A percentile compares a stretch with the other conserved stretches of the same genome.
These are phyloP conservation scores for Potorous gilbertii DNA, from an alignment of 2,797 vertebrate species.

Conservation along the genomic window DNA sequence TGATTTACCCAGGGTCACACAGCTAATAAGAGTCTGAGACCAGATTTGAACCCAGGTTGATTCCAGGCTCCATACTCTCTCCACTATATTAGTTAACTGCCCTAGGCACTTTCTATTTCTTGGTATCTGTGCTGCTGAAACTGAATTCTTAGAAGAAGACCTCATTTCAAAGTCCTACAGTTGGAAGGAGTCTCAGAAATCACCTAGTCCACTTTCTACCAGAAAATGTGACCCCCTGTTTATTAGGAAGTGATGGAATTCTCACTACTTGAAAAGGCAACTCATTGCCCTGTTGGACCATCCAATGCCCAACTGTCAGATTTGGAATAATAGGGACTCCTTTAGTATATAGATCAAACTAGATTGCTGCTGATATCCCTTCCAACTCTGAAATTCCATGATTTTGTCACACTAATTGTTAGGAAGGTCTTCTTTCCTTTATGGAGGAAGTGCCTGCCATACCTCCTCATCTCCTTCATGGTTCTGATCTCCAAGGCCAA, in stretches of 20 bases:
- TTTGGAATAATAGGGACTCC: background rate
- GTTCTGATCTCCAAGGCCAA: background rate
- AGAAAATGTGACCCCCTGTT: background rate
- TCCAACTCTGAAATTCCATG: background rate
- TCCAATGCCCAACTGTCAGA: background rate
- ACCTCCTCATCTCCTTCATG: background rate
- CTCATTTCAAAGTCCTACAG: background rate
- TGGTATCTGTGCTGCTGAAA: background rate
- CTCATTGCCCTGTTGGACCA: background rate
- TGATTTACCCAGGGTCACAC: background rate
- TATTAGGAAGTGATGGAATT: background rate
- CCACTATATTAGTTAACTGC: too few relatives aligned
- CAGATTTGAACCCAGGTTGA: background rate
- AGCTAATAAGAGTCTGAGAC: background rate
- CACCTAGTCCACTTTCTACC: background rate
- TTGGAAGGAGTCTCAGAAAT: background rate
- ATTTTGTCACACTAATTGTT: background rate
- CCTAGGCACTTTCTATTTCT: background rate
- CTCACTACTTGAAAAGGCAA: background rate
- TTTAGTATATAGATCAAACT: background rate
- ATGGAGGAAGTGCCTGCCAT: background rate
- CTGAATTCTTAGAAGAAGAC: background rate
- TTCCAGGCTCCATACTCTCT: background rate
- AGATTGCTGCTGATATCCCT: background rate
- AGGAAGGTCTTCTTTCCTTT: background rate